These are phyloP conservation scores for Gymnosoma rotundatum DNA, from an alignment of 2,888 invertebrate genomes.

Conservation along the genomic window DNA sequence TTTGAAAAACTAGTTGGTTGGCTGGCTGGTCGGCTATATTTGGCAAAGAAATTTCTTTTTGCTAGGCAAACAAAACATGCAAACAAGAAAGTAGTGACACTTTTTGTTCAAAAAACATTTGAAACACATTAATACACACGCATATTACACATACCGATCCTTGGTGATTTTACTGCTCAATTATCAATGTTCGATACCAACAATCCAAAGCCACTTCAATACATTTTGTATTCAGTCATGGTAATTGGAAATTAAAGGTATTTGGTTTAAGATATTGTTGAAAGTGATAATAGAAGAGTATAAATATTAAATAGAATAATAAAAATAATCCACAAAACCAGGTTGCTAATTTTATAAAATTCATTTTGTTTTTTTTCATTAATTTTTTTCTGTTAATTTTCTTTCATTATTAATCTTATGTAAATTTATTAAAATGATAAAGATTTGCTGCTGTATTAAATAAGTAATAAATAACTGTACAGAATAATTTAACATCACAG, in stretches of 20 bases:
- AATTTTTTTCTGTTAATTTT: background rate
- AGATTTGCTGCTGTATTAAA: no score
- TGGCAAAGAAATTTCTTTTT: conserved; percentile 32
- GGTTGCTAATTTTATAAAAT: conserved; percentile 48
- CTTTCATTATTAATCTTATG: background rate
- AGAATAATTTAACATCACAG: no score
- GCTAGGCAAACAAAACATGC: conserved; percentile 44
- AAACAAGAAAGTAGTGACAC: conserved; percentile 41
- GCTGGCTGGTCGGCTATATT: conserved; percentile 9
- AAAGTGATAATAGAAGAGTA: conserved; percentile 77
- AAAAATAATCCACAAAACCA: conserved; percentile 74
- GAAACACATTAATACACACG: conserved; percentile 14
- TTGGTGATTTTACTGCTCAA: conserved; percentile 19
- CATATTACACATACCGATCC: conserved; percentile 39
- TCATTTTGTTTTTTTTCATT: conserved; percentile 31
- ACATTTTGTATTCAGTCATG: background rate
- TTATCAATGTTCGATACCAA: conserved; percentile 1
- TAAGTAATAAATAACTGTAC: no score
- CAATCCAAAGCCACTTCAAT: background rate
- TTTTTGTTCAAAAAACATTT: conserved; percentile 18
- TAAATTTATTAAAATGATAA: background rate
- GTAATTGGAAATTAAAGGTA: conserved; percentile 4
- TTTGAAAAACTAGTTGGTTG: background rate
- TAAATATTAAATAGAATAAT: conserved; percentile 76
- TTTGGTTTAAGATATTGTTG: conserved; percentile 72